Evolutionary conservation across 35 echinoderm and acorn worm species (phyloP).

Genomic region (Strongylocentrotus purpuratus): DNA sequence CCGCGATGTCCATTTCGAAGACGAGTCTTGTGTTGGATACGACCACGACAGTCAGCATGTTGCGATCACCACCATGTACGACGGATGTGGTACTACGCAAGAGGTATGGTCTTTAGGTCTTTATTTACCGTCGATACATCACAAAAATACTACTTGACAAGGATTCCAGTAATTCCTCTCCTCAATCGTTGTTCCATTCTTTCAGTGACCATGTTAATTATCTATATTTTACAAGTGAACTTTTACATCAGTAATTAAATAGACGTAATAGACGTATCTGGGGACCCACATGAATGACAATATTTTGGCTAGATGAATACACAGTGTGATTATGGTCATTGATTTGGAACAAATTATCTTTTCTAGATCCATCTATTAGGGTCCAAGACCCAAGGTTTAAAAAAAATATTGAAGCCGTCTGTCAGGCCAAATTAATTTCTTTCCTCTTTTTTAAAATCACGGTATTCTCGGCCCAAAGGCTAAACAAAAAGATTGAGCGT

Average conservation of each 20-base stretch:
- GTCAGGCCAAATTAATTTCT: background rate
- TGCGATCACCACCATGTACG: constrained; percentile 30
- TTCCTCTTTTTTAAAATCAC: no score
- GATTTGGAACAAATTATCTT: no score
- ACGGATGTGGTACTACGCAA: constrained; percentile 1
- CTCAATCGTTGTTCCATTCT: background rate
- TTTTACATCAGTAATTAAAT: no score
- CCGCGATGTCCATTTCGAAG: constrained; percentile 39
- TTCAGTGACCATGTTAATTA: no score
- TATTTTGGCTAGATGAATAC: no score
- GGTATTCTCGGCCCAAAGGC: no score
- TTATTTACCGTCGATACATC: background rate
- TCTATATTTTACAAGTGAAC: no score
- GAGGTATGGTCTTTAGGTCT: background rate
- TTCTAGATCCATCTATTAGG: no score
- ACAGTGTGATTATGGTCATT: no score
- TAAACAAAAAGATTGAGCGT: no score
- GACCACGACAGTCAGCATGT: constrained; percentile 16
- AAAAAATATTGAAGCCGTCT: background rate
- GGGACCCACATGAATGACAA: no score
- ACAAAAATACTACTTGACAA: background rate
- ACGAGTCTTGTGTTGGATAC: constrained; percentile 32
- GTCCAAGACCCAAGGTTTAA: background rate
- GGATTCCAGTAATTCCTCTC: background rate
- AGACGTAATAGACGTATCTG: no score